Evolutionary conservation across 2,888 invertebrate species (phyloP).

Genomic region (Meliscaeva auricollis): DNA sequence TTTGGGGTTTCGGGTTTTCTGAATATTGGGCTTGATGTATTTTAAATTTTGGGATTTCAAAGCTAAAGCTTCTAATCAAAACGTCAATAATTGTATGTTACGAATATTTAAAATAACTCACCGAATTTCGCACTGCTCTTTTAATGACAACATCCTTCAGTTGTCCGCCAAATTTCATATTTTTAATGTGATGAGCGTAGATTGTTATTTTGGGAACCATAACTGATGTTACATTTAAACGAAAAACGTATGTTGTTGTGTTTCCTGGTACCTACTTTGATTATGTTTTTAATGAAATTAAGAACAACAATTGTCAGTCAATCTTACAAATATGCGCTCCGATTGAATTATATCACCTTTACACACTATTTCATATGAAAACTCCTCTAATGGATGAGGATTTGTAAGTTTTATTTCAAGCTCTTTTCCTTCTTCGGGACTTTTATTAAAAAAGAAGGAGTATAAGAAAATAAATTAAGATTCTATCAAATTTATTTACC

Average conservation of each 20-base stretch:
- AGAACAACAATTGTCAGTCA: neutral
- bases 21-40: no score
- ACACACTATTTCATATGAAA: conserved; percentile 92
- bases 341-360: conserved; percentile 93
- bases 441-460: conserved; percentile 78
- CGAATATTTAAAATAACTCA: conserved; percentile 34
- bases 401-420: conserved; percentile 89
- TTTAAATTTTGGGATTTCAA: no score
- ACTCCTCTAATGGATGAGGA: conserved; percentile 89
- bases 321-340: conserved; percentile 87
- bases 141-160: conserved; percentile 44
- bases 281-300: neutral
- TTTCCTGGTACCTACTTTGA: conserved; percentile 63
- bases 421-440: conserved; percentile 87
- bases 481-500: neutral
- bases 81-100: neutral
- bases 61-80: neutral
- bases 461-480: neutral
- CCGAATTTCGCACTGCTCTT: conserved; percentile 35
- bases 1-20: no score
- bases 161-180: neutral
- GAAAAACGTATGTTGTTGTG: neutral
- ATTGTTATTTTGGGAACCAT: conserved; percentile 64
- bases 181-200: conserved; percentile 30
- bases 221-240: neutral